phyloP scores from a whole-genome alignment of 1,140 invertebrate genomes.

The Odontomachus brunneus region DNA sequence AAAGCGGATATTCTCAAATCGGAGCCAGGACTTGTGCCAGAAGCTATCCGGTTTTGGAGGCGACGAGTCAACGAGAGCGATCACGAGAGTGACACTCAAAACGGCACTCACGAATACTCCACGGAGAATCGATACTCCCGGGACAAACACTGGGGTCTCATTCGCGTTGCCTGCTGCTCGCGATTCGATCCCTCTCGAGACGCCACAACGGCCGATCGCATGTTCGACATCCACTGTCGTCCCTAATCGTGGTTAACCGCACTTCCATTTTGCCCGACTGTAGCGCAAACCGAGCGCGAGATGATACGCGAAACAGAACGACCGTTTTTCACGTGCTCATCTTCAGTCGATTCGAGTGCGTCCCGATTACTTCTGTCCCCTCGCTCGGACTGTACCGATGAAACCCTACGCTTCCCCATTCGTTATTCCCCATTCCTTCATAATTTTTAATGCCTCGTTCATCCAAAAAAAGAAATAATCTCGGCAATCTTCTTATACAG shows the following conservation, averaged over 20 bases:
- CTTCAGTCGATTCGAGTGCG: no score
- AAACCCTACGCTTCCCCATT: no score
- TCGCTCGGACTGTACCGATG: no score
- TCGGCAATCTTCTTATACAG: no score
- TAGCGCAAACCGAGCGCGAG: neutral
- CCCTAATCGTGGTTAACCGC: conserved; percentile 25
- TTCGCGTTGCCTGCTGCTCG: conserved; percentile 19
- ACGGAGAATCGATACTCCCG: conserved; percentile 42
- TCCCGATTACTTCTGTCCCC: no score
- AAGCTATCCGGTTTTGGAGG: neutral
- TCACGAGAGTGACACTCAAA: conserved; percentile 46
- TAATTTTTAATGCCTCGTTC: no score
- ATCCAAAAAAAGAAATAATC: no score
- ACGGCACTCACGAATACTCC: conserved; percentile 1
- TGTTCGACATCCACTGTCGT: conserved; percentile 38
- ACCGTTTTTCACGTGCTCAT: no score
- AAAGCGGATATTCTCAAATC: conserved; percentile 27
- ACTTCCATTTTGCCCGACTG: conserved; percentile 3
- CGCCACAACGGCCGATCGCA: conserved; percentile 17
- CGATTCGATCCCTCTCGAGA: conserved; percentile 42
- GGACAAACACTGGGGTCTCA: conserved; percentile 42
- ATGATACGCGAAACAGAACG: no score
- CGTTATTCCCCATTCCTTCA: no score
- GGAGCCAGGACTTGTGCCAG: neutral
- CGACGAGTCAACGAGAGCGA: conserved; percentile 45